Evolutionary conservation across 2,113 vertebrate genomes (phyloP).

Genomic region (Phodopus roborovskii): DNA sequence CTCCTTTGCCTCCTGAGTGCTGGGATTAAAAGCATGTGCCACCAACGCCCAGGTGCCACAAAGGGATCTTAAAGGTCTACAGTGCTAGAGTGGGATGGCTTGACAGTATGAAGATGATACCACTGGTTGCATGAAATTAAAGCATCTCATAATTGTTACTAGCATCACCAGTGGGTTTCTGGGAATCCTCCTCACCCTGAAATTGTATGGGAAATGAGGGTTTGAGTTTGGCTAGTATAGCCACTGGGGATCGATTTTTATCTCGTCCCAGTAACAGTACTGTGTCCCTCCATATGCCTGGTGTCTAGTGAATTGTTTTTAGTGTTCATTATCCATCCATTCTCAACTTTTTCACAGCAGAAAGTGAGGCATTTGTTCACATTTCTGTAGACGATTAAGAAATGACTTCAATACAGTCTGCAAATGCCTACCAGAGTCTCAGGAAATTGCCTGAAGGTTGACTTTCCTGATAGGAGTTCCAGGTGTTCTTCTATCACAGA

Average conservation of each 20-base stretch:
- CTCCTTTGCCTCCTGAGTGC: too few species aligned
- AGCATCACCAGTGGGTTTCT: background rate
- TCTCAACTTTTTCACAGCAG: slow-evolving; percentile 45
- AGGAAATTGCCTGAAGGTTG: background rate
- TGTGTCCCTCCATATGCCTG: background rate
- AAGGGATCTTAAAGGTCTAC: slow-evolving; percentile 7
- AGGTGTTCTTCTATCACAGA: slow-evolving; percentile 17
- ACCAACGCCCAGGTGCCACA: background rate
- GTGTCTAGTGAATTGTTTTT: background rate
- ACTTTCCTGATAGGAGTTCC: slow-evolving; percentile 9
- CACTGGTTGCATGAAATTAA: background rate
- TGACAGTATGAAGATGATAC: background rate
- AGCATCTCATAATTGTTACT: background rate
- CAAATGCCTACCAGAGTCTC: background rate
- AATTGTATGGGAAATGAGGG: background rate
- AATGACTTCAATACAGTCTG: slow-evolving; percentile 40
- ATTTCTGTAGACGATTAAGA: slow-evolving; percentile 36
- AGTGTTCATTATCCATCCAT: background rate
- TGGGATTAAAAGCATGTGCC: too few species aligned
- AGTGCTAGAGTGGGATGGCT: background rate
- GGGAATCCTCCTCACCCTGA: background rate
- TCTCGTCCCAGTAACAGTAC: background rate
- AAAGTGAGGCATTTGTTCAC: slow-evolving; percentile 59
- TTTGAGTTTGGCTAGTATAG: background rate
- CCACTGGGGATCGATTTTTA: background rate